A percentile compares a stretch with the other conserved stretches of the same genome.
phyloP scores from a whole-genome alignment of 2,113 vertebrate genomes.

The Anser cygnoides region DNA sequence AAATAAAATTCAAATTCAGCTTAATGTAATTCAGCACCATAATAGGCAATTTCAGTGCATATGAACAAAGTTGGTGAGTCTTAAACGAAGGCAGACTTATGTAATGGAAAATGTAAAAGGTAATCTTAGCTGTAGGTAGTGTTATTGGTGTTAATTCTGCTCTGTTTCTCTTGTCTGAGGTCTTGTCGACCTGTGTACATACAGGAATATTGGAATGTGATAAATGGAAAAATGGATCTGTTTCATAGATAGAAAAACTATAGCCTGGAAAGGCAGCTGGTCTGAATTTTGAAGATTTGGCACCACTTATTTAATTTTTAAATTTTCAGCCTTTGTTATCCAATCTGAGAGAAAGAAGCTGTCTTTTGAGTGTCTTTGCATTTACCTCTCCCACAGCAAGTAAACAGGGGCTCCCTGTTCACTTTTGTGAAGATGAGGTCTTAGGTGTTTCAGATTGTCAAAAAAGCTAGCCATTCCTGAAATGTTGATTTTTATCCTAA shows the following conservation, averaged over 20 bases:
- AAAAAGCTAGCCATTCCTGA: not conserved
- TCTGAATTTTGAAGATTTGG: not conserved
- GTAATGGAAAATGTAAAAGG: not conserved
- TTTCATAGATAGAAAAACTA: not conserved
- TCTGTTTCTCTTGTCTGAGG: not conserved
- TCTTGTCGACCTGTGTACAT: not conserved
- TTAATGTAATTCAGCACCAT: slow-evolving; percentile 35
- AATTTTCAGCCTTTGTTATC: not conserved
- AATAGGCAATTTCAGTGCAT: slow-evolving; percentile 36
- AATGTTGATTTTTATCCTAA: not conserved
- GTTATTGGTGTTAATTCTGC: not conserved
- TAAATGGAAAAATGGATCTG: not conserved
- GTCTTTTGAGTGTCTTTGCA: not conserved
- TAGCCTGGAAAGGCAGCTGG: not conserved
- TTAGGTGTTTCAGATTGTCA: not conserved
- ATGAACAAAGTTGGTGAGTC: not conserved
- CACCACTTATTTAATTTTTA: not conserved
- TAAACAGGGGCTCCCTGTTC: not conserved
- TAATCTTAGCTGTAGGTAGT: not conserved
- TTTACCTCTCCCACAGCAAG: not conserved
- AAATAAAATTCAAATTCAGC: slow-evolving; percentile 56
- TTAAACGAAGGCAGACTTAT: slow-evolving; percentile 23
- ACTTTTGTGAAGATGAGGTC: not conserved
- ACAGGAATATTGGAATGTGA: not conserved
- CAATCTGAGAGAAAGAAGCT: not conserved